These are phyloP conservation scores for Leucophenga varia DNA, from an alignment of 1,140 invertebrate species.

Conservation along the genomic window DNA sequence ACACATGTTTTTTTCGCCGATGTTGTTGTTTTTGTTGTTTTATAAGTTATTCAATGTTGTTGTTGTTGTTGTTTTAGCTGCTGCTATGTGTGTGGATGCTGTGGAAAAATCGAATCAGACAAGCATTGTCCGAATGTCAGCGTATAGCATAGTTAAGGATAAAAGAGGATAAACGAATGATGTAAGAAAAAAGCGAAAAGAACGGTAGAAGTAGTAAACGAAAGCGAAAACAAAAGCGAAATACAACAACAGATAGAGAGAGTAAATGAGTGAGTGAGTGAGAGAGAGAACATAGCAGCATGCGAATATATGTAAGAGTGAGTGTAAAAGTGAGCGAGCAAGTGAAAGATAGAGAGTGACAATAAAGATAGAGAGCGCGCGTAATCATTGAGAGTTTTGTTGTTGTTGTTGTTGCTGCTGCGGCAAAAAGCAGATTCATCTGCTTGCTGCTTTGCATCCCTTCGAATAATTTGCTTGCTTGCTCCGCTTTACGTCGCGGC, in stretches of 20 bases:
- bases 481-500: too few species aligned
- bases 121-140: conserved; percentile 19
- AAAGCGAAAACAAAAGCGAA: conserved; percentile 16
- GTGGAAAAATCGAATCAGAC: conserved; percentile 48
- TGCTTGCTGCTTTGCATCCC: too few species aligned
- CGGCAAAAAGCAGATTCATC: too few species aligned
- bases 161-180: conserved; percentile 43
- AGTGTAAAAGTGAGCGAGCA: too few species aligned
- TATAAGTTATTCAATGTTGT: conserved; percentile 5
- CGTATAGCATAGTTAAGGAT: conserved; percentile 19
- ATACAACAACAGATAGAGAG: conserved; percentile 25
- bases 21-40: conserved; percentile 7
- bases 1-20: conserved; percentile 1
- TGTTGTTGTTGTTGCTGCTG: too few species aligned
- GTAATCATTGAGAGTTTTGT: conserved; percentile 20
- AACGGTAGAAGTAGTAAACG: conserved; percentile 6
- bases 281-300: too few species aligned
- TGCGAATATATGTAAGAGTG: too few species aligned
- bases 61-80: conserved; percentile 10
- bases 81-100: conserved; percentile 3
- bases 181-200: conserved; percentile 20
- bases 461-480: too few species aligned
- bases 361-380: conserved; percentile 25
- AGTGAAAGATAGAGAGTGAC: conserved; percentile 10
- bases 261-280: conserved; percentile 9